Evolutionary conservation across 1,140 invertebrate genomes (phyloP), one percentile per base, ranked within the genome.

Genomic region (Nasonia giraulti): DNA sequence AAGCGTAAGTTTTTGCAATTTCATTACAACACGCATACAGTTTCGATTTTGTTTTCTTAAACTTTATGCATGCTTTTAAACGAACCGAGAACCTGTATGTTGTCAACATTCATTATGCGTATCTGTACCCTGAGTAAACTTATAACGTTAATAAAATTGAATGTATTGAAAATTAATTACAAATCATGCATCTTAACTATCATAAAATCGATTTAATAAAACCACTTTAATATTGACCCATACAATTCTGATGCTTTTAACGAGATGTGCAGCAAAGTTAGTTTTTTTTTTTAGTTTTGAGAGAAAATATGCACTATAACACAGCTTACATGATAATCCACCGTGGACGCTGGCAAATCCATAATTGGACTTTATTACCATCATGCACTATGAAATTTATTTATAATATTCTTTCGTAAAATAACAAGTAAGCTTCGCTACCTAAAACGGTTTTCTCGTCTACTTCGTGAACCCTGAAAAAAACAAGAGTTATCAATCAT

Each of bases 371-470:
- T 75, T 75, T 27, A 50, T 84, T 31, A 78, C 17, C 33, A 50
- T 80, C 44, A 27, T 78, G 74, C 74, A 76, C 10, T 33, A 47
- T 47, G 76, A 69, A 73, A 37, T 68, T 7, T 55, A 23, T 89
- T 94, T 95, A 97, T 89, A 96, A 93, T 89, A 98, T 96, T 91
- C 97, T 95, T 93, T 99, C 98, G 92, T 99, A 99, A 92, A 99
- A 99, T 23, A 99, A 94, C 69, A 99, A 94, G 93, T 99, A 99
- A n/a, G 99, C 98, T 93, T 99, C 97, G 66, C 96, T 96, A 86
- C 95, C 94, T n/a, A 98, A 93, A 68, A 99, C 98, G 78, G 94
- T 94, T 1, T 95, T 94, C 92, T 98, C 97, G 66, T 95, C 94
- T 8, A 97, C 96, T 91, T 97, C 96, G 44, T 93, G 94, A 0